A percentile compares a stretch with the other conserved stretches of the same genome.
These are phyloP conservation scores for Galaxias olidus DNA, from an alignment of 2,797 vertebrate genomes.

Conservation along the genomic window DNA sequence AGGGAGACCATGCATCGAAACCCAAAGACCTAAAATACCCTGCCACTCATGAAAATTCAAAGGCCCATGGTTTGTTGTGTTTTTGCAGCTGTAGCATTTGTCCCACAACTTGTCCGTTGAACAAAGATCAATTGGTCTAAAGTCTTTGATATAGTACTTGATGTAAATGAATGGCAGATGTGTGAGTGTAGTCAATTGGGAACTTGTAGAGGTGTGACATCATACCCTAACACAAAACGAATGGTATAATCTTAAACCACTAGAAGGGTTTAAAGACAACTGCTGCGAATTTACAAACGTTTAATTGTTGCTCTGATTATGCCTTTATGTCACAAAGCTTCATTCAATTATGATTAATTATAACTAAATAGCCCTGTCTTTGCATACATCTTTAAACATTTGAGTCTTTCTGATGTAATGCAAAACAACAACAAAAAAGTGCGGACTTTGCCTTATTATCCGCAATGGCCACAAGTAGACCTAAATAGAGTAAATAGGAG, in stretches of 20 bases:
- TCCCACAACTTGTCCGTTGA: conserved; percentile 49
- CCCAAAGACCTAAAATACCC: conserved; percentile 62
- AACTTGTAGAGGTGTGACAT: background rate
- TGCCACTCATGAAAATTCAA: conserved; percentile 57
- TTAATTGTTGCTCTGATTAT: background rate
- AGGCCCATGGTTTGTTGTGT: conserved; percentile 52
- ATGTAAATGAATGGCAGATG: conserved; percentile 20
- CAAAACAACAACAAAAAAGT: no score
- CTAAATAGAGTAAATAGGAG: no score
- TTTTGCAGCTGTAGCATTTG: conserved; percentile 62
- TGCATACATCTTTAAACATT: no score
- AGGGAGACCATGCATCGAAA: conserved; percentile 50
- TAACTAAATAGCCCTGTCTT: no score
- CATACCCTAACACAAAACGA: background rate
- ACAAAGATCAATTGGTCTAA: conserved; percentile 46
- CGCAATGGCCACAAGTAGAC: no score
- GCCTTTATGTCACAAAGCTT: no score
- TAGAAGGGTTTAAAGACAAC: background rate
- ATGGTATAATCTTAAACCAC: background rate
- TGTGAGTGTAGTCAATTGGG: background rate
- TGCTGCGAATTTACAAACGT: background rate
- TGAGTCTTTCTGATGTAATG: no score
- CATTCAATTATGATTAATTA: no score
- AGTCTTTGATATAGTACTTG: conserved; percentile 29
- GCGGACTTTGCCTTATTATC: no score